Percentiles rank a stretch among this genome's conserved stretches.
These are phyloP conservation scores for Chionodraco myersi DNA, from an alignment of 2,113 vertebrate species.

Conservation along the genomic window DNA sequence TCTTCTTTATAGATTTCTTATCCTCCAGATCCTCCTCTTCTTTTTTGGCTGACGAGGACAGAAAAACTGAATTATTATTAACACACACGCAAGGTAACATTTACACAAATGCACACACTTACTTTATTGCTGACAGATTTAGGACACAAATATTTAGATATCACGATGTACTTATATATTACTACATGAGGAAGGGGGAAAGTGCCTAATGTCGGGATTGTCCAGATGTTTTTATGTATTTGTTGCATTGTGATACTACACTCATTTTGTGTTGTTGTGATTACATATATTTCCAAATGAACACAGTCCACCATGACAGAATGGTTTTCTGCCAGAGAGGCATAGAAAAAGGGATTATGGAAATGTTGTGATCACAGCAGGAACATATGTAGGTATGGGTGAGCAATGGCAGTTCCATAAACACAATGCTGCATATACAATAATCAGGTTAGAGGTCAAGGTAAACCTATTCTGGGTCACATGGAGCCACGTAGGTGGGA, in stretches of 20 bases:
- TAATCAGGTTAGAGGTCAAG: conserved; percentile 32
- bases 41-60: conserved; percentile 85
- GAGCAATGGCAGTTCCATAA: conserved; percentile 3
- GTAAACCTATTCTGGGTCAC: conserved; percentile 28
- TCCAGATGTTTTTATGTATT: neutral
- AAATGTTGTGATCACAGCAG: conserved; percentile 53
- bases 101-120: conserved; percentile 10
- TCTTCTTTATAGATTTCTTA: conserved; percentile 92
- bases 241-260: neutral
- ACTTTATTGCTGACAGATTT: conserved; percentile 15
- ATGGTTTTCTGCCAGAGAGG: conserved; percentile 48
- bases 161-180: neutral
- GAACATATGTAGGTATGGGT: conserved; percentile 19
- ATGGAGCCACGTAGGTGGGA: neutral
- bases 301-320: conserved; percentile 50
- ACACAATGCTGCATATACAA: conserved; percentile 31
- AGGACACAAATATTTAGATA: neutral
- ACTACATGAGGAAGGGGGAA: neutral
- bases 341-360: conserved; percentile 71
- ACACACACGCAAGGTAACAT: conserved; percentile 14
- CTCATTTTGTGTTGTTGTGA: neutral
- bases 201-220: neutral
- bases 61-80: conserved; percentile 36
- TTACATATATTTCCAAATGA: conserved; percentile 26
- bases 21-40: conserved; percentile 90